Evolutionary conservation across 2,113 vertebrate species (phyloP).

Genomic region (Aythya baeri): DNA sequence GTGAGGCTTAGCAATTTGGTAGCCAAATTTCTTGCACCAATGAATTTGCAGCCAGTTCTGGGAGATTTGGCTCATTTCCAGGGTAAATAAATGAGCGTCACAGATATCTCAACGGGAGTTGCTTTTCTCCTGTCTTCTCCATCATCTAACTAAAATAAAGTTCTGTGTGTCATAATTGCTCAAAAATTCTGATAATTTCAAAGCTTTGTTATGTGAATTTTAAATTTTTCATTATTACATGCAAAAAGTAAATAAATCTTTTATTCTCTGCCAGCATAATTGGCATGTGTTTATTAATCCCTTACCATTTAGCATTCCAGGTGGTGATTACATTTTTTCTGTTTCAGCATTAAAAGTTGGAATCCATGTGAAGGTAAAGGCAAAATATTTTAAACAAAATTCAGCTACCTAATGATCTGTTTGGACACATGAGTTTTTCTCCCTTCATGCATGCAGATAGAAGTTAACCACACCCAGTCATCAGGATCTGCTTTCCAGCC

Average conservation of each 20-base stretch:
- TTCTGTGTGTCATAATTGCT: not conserved
- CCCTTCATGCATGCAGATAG: not conserved
- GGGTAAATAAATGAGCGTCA: slow-evolving; percentile 13
- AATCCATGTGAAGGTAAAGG: not conserved
- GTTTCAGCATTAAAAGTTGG: not conserved
- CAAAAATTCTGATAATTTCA: not conserved
- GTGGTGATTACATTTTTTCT: not conserved
- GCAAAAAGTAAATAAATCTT: not conserved
- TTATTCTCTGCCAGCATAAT: not conserved
- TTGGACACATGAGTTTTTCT: not conserved
- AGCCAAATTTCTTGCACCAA: slow-evolving; percentile 10
- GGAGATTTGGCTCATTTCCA: not conserved
- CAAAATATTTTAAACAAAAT: slow-evolving; percentile 4
- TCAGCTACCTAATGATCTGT: not conserved
- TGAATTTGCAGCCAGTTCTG: not conserved
- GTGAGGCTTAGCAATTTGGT: not conserved
- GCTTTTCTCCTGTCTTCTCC: not conserved
- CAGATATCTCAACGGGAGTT: not conserved
- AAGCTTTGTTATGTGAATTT: not conserved
- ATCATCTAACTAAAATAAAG: not conserved
- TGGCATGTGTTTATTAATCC: not conserved
- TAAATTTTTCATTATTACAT: not conserved
- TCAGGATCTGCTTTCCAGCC: not conserved
- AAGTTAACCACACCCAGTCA: not conserved
- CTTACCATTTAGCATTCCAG: not conserved